These are phyloP conservation scores for Vireo altiloquus DNA, from an alignment of 2,113 vertebrate genomes.

Conservation along the genomic window DNA sequence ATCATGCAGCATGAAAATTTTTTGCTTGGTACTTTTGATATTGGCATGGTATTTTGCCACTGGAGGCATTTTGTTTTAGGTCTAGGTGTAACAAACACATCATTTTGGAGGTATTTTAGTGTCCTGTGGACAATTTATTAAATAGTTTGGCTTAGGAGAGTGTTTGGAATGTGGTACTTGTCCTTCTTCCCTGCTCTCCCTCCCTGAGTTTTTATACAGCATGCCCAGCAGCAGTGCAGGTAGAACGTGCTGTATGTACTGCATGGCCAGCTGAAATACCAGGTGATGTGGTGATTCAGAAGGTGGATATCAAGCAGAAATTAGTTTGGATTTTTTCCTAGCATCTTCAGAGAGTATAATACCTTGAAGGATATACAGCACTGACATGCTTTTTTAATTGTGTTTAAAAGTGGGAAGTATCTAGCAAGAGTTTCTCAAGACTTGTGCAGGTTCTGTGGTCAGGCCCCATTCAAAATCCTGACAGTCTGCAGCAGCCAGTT, in stretches of 20 bases:
- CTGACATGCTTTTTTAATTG: not conserved
- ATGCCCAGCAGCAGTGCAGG: too few relatives aligned
- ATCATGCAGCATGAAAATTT: not conserved
- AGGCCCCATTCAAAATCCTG: not conserved
- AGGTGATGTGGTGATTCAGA: not conserved
- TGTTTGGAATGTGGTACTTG: not conserved
- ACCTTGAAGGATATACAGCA: not conserved
- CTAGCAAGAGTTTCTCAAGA: not conserved
- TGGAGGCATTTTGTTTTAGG: not conserved
- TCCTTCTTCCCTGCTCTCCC: not conserved
- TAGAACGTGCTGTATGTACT: rapidly evolving
- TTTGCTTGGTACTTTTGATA: not conserved
- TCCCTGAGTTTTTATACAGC: not conserved
- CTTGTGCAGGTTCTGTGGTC: not conserved
- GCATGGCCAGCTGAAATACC: not conserved
- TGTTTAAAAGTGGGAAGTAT: not conserved
- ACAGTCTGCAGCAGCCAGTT: not conserved
- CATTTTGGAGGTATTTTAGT: not conserved
- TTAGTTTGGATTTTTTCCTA: not conserved
- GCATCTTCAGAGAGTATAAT: not conserved
- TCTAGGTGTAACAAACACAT: not conserved
- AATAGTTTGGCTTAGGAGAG: not conserved
- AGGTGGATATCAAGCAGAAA: not conserved
- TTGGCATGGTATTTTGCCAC: not conserved
- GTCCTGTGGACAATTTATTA: not conserved